Base-by-base conservation (phyloP, 2,113 vertebrate genomes). In the Phycodurus eques region DNA sequence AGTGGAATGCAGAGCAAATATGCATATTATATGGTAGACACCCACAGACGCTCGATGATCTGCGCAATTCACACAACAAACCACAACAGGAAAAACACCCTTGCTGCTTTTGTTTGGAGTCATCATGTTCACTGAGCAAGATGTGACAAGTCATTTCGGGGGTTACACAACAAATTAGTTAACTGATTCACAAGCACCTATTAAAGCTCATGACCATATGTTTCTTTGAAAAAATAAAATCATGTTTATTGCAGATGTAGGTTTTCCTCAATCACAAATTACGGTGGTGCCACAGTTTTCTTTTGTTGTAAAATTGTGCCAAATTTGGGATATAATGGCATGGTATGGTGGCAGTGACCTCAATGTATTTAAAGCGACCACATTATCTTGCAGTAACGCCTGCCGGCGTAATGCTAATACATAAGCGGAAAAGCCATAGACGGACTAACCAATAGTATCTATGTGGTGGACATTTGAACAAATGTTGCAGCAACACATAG, bases 1-100 rank as follows among this genome's bases (percentile, higher is more conserved):
- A 80, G 70, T 79, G 80, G 76, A 86, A 85, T 84, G 81, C 75
- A 74, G 68, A 78, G 56, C 57, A 79, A 63, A 76, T 59, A 74
- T 78, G 71, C 70, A 75, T 66, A 82, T 79, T 68, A 62, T 65
- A 0, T 5, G 81, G 57, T n/a, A 80, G 88, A 89, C 86, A 78
- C 81, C 85, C 82, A 76, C 35, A 78, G 70, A 80, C 75, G 47
- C 39, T 67, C 66, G 53, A 72, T 46, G 15, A 74, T 71, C 74
- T 73, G 77, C n/a, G 46, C 69, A 70, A 63, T 42, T 8, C 15
- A 69, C 11, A 77, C 74, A 84, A 76, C 22, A 80, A 61, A 81
- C 56, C 56, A 57, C 72, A 72, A 56, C 65, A 71, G 33, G 13
- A 76, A 73, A 76, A 65, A 47, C n/a, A 65, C 12, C 76, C 10